Evolutionary conservation across 2,113 vertebrate species (phyloP), one percentile per base, ranked within the genome.

Genomic region (Miniopterus natalensis): DNA sequence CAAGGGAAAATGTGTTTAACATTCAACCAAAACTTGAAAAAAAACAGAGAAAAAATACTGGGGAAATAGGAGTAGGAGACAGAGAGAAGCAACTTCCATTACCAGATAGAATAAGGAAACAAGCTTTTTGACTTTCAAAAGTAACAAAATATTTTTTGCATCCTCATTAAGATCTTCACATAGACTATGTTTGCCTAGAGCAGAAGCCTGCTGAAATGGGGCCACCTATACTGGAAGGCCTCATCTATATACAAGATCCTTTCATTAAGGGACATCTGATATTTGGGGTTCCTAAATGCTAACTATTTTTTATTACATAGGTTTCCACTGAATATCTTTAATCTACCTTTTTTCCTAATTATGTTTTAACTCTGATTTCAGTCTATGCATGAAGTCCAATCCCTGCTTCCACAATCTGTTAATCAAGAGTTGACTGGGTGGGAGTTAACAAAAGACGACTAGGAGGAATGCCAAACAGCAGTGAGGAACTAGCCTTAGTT

Each of bases 321-420:
- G 21, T 81, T 88, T 85, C 65, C 27, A 66, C 1, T 51, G 36
- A 92, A 0, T 95, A 81, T 91, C 65, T 88, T 96, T 45, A 85
- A 74, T 66, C 6, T 36, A 83, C 17, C 63, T 53, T 79, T 74
- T 49, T 51, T 51, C 51, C 49, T 65, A 87, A 55, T 87, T 57
- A 91, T 12, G 42, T 91, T 92, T 95, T 87, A 92, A 87, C n/a
- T 89, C 61, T 94, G 36, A 45, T 84, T 77, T 75, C 21, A 8
- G 13, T 89, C 91, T 84, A 88, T 90, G 68, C 66, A 63, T 92
- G 57, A 85, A 86, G 29, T 49, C 49, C 57, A 53, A 87, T 9
- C 29, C 45, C 17, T 90, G 65, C n/a, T 42, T 96, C 55, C 15
- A 84, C 40, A 90, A 92, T 66, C 31, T 66, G 42, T 55, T 77